These are phyloP conservation scores for Falco columbarius DNA, from an alignment of 2,797 vertebrate genomes.

Conservation along the genomic window DNA sequence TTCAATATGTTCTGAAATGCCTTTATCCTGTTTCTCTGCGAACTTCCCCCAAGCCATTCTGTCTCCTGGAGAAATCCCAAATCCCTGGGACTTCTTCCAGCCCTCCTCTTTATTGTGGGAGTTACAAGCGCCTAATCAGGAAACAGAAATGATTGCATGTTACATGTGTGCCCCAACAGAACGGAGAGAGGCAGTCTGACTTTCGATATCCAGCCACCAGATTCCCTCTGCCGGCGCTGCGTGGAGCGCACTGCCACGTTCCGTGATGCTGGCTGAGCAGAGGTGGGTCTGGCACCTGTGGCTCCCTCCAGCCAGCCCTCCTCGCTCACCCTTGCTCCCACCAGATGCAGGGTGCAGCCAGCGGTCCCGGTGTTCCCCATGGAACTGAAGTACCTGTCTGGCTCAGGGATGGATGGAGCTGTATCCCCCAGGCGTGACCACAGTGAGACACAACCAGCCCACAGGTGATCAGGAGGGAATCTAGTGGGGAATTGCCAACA, in stretches of 20 bases:
- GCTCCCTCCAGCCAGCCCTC: background rate
- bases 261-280: background rate
- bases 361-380: background rate
- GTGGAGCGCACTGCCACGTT: accelerated
- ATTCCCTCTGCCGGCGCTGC: background rate
- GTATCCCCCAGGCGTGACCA: accelerated
- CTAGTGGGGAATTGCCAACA: background rate
- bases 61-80: constrained; percentile 61
- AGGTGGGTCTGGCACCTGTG: background rate
- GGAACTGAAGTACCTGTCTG: background rate
- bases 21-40: constrained; percentile 56
- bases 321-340: background rate
- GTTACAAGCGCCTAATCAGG: background rate
- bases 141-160: background rate
- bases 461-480: background rate
- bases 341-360: background rate
- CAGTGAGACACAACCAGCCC: accelerated
- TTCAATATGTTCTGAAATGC: constrained; percentile 58
- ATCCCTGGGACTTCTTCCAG: constrained; percentile 45
- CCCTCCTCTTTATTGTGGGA: background rate
- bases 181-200: background rate
- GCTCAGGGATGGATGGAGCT: background rate
- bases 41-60: constrained; percentile 27
- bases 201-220: background rate
- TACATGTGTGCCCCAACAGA: background rate